Base-by-base conservation (phyloP, 2,888 invertebrate genomes). In the Acrocyrtus sp. region DNA sequence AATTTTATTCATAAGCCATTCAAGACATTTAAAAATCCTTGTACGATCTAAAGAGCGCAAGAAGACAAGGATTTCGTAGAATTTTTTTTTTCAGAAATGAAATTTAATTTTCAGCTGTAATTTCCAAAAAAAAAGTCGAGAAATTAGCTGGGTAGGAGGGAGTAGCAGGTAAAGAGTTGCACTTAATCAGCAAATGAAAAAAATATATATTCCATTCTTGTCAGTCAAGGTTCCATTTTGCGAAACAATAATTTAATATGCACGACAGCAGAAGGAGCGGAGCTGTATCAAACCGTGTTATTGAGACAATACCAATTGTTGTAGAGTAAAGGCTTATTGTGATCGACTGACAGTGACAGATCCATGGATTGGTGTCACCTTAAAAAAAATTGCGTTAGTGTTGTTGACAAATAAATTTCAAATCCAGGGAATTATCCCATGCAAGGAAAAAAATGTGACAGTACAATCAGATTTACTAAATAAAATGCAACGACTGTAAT, bases 301-400 rank as follows among this genome's bases (percentile, higher is more conserved):
- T 22, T 50, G 43, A 69, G 62, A 70, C 70, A 70, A 70, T 70
- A 58, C 70, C 70, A 63, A 70, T 70, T 70, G 61, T 61, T n/a
- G n/a, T n/a, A n/a, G n/a, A n/a, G n/a, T n/a, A n/a, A n/a, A n/a
- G n/a, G n/a, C n/a, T n/a, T n/a, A 26, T 24, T 60, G 70, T 63
- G 70, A 70, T 70, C 70, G 70, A 63, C 56, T 69, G 69, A 69
- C 69, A 62, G 70, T 70, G 70, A 70, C 70, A 70, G 56, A 62
- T 62, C 56, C 70, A 57, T 56, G 70, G 70, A 70, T 62, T 56
- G 62, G 61, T 69, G 69, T 69, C 70, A 62, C 70, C 69, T 69
- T 61, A 50, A 34, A 54, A 66, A 62, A 27, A 53, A 47, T 41
- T 51, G 12, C 26, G 39, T 45, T 29, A 43, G 27, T 34, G 61